A percentile compares a stretch with the other conserved stretches of the same genome.
These are phyloP conservation scores for Dendrolimus houi DNA, from an alignment of 2,888 invertebrate genomes.

Conservation along the genomic window DNA sequence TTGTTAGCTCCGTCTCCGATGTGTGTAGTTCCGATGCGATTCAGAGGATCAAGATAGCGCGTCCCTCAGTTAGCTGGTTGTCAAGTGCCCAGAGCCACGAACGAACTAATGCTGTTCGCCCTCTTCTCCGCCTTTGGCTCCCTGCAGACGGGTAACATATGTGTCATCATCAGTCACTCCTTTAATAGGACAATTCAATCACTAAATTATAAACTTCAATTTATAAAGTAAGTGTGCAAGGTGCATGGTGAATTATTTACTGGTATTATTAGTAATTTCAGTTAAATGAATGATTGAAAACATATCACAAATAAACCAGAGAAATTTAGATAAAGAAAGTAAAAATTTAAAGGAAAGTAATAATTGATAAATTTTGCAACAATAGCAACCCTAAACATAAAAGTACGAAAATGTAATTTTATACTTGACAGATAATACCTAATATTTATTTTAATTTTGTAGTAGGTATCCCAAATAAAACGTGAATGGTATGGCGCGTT, in stretches of 20 bases:
- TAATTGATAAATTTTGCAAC: too few species aligned
- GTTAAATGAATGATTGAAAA: constrained; percentile 21
- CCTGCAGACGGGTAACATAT: constrained; percentile 57
- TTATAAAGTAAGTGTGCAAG: constrained; percentile 36
- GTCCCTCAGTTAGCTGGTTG: constrained; percentile 77
- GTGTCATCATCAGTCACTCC: constrained; percentile 5
- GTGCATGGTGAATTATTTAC: constrained; percentile 56
- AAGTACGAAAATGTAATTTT: too few species aligned
- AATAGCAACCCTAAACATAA: too few species aligned
- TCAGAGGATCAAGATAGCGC: constrained; percentile 63
- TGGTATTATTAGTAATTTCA: constrained; percentile 12
- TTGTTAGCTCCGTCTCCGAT: constrained; percentile 37
- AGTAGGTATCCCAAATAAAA: background rate
- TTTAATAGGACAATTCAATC: background rate
- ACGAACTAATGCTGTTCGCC: constrained; percentile 90
- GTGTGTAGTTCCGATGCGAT: constrained; percentile 45
- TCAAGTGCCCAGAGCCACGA: constrained; percentile 84
- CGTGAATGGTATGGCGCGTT: constrained; percentile 32
- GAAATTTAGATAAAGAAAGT: background rate
- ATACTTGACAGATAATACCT: too few species aligned
- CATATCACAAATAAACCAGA: constrained; percentile 11
- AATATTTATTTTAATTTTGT: too few species aligned
- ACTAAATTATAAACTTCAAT: background rate
- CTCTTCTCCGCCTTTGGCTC: constrained; percentile 91
- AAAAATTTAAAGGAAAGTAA: too few species aligned